phyloP scores from a whole-genome alignment of 2,113 vertebrate species.

The Platycercus adscitus region DNA sequence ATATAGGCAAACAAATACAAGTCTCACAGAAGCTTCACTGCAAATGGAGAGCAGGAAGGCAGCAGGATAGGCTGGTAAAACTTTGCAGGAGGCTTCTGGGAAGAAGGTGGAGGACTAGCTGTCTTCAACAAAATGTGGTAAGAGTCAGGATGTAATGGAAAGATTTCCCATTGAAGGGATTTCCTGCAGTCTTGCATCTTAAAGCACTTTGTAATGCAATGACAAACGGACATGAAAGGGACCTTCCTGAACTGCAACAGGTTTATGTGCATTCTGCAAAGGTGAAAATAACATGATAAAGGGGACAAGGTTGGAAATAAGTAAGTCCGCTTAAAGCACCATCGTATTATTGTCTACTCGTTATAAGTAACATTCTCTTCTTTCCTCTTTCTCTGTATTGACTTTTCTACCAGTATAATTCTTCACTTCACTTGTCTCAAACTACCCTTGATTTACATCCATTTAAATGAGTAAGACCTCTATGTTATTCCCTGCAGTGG shows the following conservation, averaged over 20 bases:
- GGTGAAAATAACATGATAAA: background rate
- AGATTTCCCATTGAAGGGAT: background rate
- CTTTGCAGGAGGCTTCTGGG: background rate
- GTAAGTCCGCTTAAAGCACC: background rate
- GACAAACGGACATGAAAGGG: background rate
- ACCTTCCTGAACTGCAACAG: background rate
- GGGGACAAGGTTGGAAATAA: background rate
- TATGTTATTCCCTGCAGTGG: background rate
- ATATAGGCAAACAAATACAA: background rate
- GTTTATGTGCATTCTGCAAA: background rate
- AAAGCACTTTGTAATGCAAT: background rate
- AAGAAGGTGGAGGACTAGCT: background rate
- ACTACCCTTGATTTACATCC: background rate
- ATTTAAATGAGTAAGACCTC: background rate
- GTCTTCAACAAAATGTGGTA: background rate
- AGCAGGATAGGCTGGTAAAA: background rate
- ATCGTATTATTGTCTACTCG: background rate
- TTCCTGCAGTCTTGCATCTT: background rate
- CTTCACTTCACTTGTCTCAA: background rate
- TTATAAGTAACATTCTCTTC: background rate
- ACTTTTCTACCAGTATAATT: background rate
- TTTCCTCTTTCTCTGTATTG: background rate
- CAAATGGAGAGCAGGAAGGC: background rate
- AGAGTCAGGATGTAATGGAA: background rate
- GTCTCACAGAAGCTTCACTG: background rate